Percentiles rank a stretch among this genome's conserved stretches.
Evolutionary conservation across 2,113 vertebrate genomes (phyloP).

Genomic region (Callopanchax toddi): DNA sequence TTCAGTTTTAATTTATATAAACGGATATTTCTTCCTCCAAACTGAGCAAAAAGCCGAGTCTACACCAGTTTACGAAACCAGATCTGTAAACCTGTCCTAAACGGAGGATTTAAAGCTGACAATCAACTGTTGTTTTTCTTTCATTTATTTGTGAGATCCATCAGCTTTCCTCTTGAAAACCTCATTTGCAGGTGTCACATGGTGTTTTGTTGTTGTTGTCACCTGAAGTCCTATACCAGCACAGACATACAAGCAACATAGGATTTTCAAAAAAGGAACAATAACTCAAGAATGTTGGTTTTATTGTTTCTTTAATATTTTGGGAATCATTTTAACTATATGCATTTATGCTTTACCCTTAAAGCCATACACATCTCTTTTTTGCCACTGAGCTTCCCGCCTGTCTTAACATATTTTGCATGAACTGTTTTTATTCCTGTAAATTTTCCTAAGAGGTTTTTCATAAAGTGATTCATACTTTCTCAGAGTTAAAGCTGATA

Average conservation of each 20-base stretch:
- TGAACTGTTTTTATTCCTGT: not conserved
- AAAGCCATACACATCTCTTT: conserved; percentile 15
- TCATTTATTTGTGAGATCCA: not conserved
- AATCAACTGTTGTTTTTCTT: conserved; percentile 44
- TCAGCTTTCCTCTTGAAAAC: not conserved
- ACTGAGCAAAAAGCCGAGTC: too few relatives aligned
- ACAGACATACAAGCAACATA: not conserved
- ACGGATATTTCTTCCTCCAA: too few relatives aligned
- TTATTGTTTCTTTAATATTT: conserved; percentile 12
- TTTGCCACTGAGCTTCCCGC: conserved; percentile 3
- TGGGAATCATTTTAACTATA: conserved; percentile 13
- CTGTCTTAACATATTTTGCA: not conserved
- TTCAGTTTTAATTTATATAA: too few relatives aligned
- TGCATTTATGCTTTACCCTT: conserved; percentile 45
- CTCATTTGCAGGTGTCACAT: not conserved
- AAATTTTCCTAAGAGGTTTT: not conserved
- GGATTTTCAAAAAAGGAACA: not conserved
- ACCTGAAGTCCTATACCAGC: not conserved
- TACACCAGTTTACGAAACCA: too few relatives aligned
- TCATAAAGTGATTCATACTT: not conserved
- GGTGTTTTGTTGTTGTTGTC: not conserved
- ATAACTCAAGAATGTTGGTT: not conserved
- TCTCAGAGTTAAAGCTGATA: conserved; percentile 11
- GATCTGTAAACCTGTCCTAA: too few relatives aligned
- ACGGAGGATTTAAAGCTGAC: conserved; percentile 36